Base-by-base conservation (phyloP, 2,797 vertebrate species). In the Hybognathus amarus region DNA sequence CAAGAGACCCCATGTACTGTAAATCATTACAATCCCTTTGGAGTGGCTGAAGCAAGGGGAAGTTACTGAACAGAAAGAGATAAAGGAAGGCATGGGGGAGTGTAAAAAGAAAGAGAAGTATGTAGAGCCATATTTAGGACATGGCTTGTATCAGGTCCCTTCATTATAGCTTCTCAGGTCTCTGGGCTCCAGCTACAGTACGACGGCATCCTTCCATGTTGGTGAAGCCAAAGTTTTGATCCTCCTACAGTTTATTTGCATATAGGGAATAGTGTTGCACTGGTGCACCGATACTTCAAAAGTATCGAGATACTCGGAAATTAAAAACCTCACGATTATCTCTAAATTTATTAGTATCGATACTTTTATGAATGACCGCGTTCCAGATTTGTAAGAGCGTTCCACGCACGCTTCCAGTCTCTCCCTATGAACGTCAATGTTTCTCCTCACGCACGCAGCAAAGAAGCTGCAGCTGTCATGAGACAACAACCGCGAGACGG, bases 81-180 rank as follows among this genome's bases (percentile, higher is more conserved):
- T 66, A 66, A 66, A 82, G 22, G 22, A 56, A 50, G 52, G 12
- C 3, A 24, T 24, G 61, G 36, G 52, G 9, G 50, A 59, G 18
- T 56, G 24, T 8, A 11, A 15, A 20, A 27, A 70, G 47, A 47
- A 36, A 74, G 18, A 27, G 45, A 66, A 30, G 24, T n/a, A 36
- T 80, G 42, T 42, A 82, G 87, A 87, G 85, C 81, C 77, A 73
- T 86, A 80, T 70, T 83, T 79, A 17, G 73, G 82, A 69, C 79
- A 81, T 74, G 80, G 83, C 85, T 42, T 24, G 66, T 87, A 81
- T 85, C 6, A 45, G 78, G 54, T 87, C 79, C 77, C 86, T 85
- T 90, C 70, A 83, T 85, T 22, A 73, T 68, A 81, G 56, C 20
- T 22, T 27, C 15, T 50, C 17, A 27, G 12, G 50, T 70, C 79